Evolutionary conservation across 2,113 vertebrate species (phyloP).

Genomic region (zebrafish (Danio rerio)): GRCz12tu NC_133178.1:2927001-2927500

Average conservation of each 20-base stretch:
- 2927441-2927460: neutral
- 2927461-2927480: neutral
- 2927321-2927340: constrained; percentile 49
- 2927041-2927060: too few species aligned
- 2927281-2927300: constrained; percentile 28
- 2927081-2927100: too few species aligned
- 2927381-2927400: neutral
- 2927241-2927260: constrained; percentile 31
- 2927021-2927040: too few species aligned
- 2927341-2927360: constrained; percentile 51
- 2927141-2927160: too few species aligned
- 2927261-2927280: neutral
- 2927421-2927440: too few species aligned
- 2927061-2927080: too few species aligned
- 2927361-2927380: constrained; percentile 39
- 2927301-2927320: constrained; percentile 33
- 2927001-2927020: too few species aligned
- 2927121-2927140: too few species aligned
- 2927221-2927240: constrained; percentile 28
- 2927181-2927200: neutral
- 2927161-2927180: too few species aligned
- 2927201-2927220: constrained; percentile 1
- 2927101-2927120: too few species aligned
- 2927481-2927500: neutral
- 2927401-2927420: neutral